Base-by-base conservation (phyloP, 2,797 vertebrate species). In the Meriones psammophilus region DNA sequence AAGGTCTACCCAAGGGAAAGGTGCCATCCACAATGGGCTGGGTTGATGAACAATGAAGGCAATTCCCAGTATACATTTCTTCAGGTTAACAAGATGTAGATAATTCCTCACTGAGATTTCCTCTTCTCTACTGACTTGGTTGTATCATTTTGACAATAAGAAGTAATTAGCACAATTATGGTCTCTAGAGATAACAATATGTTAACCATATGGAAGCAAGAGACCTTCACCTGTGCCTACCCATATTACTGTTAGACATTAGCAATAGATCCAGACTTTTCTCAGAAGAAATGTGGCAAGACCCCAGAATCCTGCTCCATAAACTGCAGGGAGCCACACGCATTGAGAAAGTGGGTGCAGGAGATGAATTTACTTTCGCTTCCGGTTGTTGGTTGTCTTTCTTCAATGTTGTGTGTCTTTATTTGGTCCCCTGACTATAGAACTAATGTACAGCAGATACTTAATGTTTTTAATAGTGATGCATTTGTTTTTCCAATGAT, bases 381-480 rank as follows among this genome's bases (percentile, higher is more conserved):
- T 42, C 91, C 87, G 85, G 17, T 17, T 42, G 3, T 62, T 81
- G 64, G 30, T 42, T 64, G 8, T 73, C 77, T 95, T n/a, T 64
- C 58, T 86, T 84, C 66, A 91, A 17, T 24, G 60, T 36, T 71
- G 5, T 84, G 64, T 58, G 46, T 76, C 33, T 24, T 88, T 86
- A 15, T 78, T 79, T 64, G 30, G 78, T 74, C 68, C 80, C 24
- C 88, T 58, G 39, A 46, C 28, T 80, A 54, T 39, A 39, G 14
- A 73, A 79, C 26, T 73, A 87, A 62, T 39, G 30, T 18, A 60
- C 0, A 79, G 62, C 56, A 76, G 50, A 87, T 42, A 60, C 3
- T 88, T 81, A 89, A 28, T 95, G n/a, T 80, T 94, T 84, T 76
- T 68, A 12, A 42, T 69, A 71, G n/a, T 80, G 69, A 89, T 39